phyloP scores from a whole-genome alignment of 2,888 invertebrate genomes.

The Anoplius nigerrimus region DNA sequence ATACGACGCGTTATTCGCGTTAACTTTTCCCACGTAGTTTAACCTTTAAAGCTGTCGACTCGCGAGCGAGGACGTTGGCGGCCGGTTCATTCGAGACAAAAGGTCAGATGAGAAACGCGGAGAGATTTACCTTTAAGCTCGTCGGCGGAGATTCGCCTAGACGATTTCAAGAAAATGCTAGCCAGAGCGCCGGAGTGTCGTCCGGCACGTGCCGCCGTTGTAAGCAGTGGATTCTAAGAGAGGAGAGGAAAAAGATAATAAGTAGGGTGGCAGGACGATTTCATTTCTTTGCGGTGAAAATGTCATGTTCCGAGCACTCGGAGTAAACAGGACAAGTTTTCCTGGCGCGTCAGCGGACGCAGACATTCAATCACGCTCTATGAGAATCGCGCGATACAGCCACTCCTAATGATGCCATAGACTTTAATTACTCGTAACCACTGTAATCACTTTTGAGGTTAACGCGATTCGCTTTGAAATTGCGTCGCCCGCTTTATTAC shows the following conservation, averaged over 20 bases:
- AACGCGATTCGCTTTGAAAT: constrained; percentile 41
- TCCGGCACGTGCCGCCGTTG: too few relatives aligned
- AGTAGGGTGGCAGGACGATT: too few relatives aligned
- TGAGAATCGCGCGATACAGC: neutral
- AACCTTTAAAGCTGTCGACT: constrained; percentile 11
- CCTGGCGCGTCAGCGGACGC: too few relatives aligned
- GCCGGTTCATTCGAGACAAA: constrained; percentile 4
- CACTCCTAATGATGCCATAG: constrained; percentile 27
- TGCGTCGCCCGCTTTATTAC: constrained; percentile 39
- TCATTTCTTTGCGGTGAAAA: too few relatives aligned
- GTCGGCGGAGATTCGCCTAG: neutral
- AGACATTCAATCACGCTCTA: neutral
- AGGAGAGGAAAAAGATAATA: too few relatives aligned
- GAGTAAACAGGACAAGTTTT: too few relatives aligned
- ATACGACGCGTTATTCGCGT: too few relatives aligned
- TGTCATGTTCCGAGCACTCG: too few relatives aligned
- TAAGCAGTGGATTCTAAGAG: too few relatives aligned
- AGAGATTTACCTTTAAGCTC: neutral
- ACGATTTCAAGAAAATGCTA: too few relatives aligned
- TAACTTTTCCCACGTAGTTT: neutral
- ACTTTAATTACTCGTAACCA: constrained; percentile 39
- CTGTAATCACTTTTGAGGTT: constrained; percentile 40
- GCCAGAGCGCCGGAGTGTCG: too few relatives aligned
- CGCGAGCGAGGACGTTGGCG: neutral
- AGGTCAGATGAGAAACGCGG: neutral